Evolutionary conservation across 2,888 invertebrate species (phyloP).

Genomic region (Microchrysa polita): DNA sequence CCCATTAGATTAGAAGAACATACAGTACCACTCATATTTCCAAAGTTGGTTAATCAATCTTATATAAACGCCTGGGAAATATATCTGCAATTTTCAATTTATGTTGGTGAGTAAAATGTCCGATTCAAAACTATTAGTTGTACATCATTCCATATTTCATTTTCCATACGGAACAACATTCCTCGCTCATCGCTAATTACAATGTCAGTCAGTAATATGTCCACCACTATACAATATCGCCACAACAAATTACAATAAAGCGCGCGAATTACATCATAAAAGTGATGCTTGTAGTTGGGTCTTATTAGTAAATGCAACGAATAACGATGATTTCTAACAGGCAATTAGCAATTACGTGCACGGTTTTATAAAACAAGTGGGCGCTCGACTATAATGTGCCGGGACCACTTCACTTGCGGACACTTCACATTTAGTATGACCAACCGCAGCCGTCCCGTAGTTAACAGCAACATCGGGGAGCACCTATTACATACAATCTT

Average conservation of each 20-base stretch:
- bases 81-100: no score
- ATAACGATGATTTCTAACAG: constrained; percentile 34
- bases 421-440: no score
- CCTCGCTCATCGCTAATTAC: constrained; percentile 29
- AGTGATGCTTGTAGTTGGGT: constrained; percentile 29
- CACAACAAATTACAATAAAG: constrained; percentile 12
- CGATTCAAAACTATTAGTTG: no score
- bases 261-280: constrained; percentile 28
- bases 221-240: constrained; percentile 9
- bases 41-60: no score
- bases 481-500: not conserved
- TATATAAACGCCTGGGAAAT: no score
- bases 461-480: no score
- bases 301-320: constrained; percentile 15
- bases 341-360: constrained; percentile 40
- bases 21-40: no score
- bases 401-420: no score
- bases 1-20: no score
- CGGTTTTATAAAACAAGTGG: not conserved
- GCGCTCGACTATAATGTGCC: not conserved
- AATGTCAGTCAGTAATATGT: constrained; percentile 25
- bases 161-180: constrained; percentile 39
- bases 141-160: constrained; percentile 20
- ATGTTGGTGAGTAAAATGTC: no score
- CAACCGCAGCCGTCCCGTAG: no score